Evolutionary conservation across 2,113 vertebrate species (phyloP), one percentile per base, ranked within the genome.

Genomic region (Monopterus albus): DNA sequence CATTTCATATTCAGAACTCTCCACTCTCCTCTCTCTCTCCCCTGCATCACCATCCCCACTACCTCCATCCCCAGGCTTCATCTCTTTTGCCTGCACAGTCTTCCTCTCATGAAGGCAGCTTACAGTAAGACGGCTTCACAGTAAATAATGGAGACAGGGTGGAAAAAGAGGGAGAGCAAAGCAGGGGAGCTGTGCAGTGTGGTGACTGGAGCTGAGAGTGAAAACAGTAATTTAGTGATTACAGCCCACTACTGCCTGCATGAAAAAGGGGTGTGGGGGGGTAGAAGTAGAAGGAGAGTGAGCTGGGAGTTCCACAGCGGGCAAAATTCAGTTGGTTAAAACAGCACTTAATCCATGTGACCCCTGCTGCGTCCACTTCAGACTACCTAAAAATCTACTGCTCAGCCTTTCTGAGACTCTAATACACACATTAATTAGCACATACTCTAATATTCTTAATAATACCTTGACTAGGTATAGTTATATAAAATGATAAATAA

Each of bases 171-270:
- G 23, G 68, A 70, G 62, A 59, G 82, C 1, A 51, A 55, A 69
- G 51, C 23, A 38, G 72, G 57, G 59, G 63, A 53, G 84, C 77
- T 66, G 62, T 53, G 62, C 49, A 67, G 69, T 85, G 82, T 89
- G 77, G 78, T 75, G 89, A 88, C 83, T 86, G 58, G 81, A 85
- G 81, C 81, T 17, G 53, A 80, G 79, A 87, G 72, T 82, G 87
- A 90, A 93, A 93, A 92, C 85, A 92, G 91, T 91, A 87, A 92
- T 92, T 92, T 92, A 84, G 84, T 92, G 86, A 93, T 92, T 93
- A 92, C 75, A 84, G 78, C 78, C 82, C 84, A 83, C 59, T 85
- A 65, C 83, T 87, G 79, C 68, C 82, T 79, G 84, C 75, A 35
- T 71, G 69, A 76, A 60, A 69, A 60, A 67, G 40, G 23, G 51